Evolutionary conservation across 2,797 vertebrate genomes (phyloP).

Genomic region (Brachyalestes nurse): DNA sequence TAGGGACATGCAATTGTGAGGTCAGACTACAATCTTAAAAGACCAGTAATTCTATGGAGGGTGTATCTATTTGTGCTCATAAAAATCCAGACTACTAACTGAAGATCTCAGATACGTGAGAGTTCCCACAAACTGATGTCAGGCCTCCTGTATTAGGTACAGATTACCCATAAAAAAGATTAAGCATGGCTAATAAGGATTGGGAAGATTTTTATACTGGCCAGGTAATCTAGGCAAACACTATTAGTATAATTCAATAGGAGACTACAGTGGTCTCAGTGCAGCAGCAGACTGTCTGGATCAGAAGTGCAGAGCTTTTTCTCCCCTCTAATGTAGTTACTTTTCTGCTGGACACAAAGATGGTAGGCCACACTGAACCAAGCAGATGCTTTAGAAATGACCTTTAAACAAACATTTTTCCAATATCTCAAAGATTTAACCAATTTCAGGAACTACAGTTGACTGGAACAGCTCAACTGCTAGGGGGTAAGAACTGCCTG

Average conservation of each 20-base stretch:
- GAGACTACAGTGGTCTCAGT: not conserved
- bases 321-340: not conserved
- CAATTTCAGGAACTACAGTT: not conserved
- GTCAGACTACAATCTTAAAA: too few species aligned
- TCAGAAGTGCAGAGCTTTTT: not conserved
- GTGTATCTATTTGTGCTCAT: not conserved
- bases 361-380: not conserved
- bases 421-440: not conserved
- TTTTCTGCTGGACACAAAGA: not conserved
- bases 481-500: not conserved
- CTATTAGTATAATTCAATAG: constrained; percentile 9
- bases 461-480: too few species aligned
- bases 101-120: not conserved
- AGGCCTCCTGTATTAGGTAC: not conserved
- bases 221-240: not conserved
- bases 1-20: not conserved
- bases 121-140: not conserved
- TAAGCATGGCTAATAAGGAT: not conserved
- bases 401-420: not conserved
- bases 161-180: not conserved
- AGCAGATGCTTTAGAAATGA: too few species aligned
- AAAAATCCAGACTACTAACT: not conserved
- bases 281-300: not conserved
- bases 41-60: not conserved
- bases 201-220: constrained; percentile 7